These are phyloP conservation scores for Macrophya alboannulata DNA, from an alignment of 2,888 invertebrate species.

Conservation along the genomic window DNA sequence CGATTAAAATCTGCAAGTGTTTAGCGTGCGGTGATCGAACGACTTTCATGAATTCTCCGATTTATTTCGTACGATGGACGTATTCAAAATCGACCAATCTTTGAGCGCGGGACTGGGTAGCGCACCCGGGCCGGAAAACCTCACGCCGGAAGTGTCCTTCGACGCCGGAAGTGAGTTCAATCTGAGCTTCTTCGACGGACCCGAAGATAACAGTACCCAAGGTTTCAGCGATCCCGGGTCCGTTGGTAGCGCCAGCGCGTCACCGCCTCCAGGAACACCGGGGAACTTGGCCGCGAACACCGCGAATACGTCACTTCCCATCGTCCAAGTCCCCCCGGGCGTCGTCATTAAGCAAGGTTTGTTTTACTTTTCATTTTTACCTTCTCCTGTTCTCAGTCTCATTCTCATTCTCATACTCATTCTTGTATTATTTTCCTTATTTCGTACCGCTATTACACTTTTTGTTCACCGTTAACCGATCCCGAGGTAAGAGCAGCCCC, in stretches of 20 bases:
- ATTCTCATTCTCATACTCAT: background rate
- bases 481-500: constrained; percentile 2
- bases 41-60: constrained; percentile 54
- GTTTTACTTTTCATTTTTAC: constrained; percentile 67
- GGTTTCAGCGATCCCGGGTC: constrained; percentile 87
- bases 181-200: constrained; percentile 89
- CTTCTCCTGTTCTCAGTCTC: constrained; percentile 40
- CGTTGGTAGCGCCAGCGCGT: constrained; percentile 81
- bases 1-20: constrained; percentile 25
- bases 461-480: constrained; percentile 16
- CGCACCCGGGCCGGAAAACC: constrained; percentile 84
- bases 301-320: constrained; percentile 72
- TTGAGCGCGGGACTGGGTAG: constrained; percentile 84
- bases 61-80: constrained; percentile 83
- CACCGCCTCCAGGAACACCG: constrained; percentile 77
- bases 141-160: constrained; percentile 86
- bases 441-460: background rate
- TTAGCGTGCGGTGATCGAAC: constrained; percentile 45
- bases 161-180: constrained; percentile 91
- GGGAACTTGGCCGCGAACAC: constrained; percentile 72
- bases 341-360: constrained; percentile 79
- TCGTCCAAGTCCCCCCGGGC: constrained; percentile 76
- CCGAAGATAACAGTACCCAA: constrained; percentile 86
- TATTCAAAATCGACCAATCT: constrained; percentile 87
- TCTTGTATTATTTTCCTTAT: background rate